Evolutionary conservation across 2,888 invertebrate genomes (phyloP).

Genomic region (Azorinus chamasolen): DNA sequence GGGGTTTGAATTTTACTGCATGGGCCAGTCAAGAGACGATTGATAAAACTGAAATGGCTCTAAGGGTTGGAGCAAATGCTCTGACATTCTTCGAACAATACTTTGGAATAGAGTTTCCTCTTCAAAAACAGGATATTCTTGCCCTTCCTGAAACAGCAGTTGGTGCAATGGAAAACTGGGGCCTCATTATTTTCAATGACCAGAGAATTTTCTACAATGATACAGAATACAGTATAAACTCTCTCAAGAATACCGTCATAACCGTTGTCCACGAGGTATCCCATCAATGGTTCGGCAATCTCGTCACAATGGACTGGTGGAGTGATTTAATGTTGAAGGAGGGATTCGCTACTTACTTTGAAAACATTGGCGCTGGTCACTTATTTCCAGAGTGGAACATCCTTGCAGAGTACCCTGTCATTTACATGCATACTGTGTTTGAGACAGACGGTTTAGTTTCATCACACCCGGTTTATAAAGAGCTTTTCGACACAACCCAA

Average conservation of each 20-base stretch:
- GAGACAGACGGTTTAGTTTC: constrained; percentile 91
- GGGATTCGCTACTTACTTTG: constrained; percentile 94
- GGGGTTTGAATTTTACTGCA: constrained; percentile 86
- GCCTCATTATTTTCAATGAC: constrained; percentile 91
- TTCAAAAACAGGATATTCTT: constrained; percentile 95
- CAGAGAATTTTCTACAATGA: constrained; percentile 91
- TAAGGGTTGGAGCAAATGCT: constrained; percentile 88
- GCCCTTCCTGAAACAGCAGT: constrained; percentile 95
- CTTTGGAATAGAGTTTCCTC: constrained; percentile 94
- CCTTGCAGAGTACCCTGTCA: constrained; percentile 78
- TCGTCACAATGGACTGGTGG: constrained; percentile 97
- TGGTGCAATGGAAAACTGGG: constrained; percentile 96
- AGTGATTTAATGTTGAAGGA: constrained; percentile 96
- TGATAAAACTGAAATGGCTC: constrained; percentile 90
- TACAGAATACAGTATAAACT: constrained; percentile 66
- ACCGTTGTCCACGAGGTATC: constrained; percentile 92
- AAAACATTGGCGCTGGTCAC: constrained; percentile 90
- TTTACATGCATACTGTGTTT: constrained; percentile 61
- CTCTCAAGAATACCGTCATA: constrained; percentile 84
- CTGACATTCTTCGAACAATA: constrained; percentile 94
- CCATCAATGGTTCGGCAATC: constrained; percentile 88
- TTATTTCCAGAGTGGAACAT: constrained; percentile 93
- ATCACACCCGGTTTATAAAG: constrained; percentile 96
- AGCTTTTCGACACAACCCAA: constrained; percentile 94
- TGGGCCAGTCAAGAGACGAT: constrained; percentile 89